Evolutionary conservation across 2,888 invertebrate genomes (phyloP), one percentile per base, ranked within the genome.

Genomic region (Agrilus biguttatus): DNA sequence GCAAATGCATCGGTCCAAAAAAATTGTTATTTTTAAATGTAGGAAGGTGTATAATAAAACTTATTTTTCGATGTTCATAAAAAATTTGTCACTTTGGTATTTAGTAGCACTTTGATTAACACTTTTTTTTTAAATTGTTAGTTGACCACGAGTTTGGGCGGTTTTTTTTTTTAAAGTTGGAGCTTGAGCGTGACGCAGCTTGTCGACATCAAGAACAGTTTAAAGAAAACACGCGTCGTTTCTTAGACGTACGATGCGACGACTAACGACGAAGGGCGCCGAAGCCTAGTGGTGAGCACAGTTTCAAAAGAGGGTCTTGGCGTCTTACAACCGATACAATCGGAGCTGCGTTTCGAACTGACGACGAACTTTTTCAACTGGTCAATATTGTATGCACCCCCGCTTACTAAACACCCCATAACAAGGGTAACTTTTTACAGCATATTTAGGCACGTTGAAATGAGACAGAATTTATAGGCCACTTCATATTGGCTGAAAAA

Each of bases 1-100:
- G 78, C 47, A 80, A 68, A 77, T 79, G 80, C 80, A 80, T 80
- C 65, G 68, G 68, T 69, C 64, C 57, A 10, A 28, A 28, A 28
- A 28, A 28, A 5, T 3, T 10, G 7, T 28, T 28, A 3, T 28
- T 28, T 23, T 28, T 28, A 8, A 10, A 2, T 28, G 10, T 28
- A 28, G 28, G 8, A 10, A 28, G 10, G 3, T 23, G 6, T 2
- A 23, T 23, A 8, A 10, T 28, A 28, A 28, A 8, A 28, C 28
- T 28, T 28, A 28, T 28, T 28, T 21, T 21, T 21, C 21, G 21
- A 21, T 21, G 21, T 21, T 21, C 6, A 21, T 21, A 21, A 21
- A 21, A 21, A 21, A 5, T 21, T 21, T 21, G 21, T 21, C 21
- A 21, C 21, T 5, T 21, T 21, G 21, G 21, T 21, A 21, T 5